Evolutionary conservation across 2,113 vertebrate genomes (phyloP).

Genomic region (Odocoileus virginianus): DNA sequence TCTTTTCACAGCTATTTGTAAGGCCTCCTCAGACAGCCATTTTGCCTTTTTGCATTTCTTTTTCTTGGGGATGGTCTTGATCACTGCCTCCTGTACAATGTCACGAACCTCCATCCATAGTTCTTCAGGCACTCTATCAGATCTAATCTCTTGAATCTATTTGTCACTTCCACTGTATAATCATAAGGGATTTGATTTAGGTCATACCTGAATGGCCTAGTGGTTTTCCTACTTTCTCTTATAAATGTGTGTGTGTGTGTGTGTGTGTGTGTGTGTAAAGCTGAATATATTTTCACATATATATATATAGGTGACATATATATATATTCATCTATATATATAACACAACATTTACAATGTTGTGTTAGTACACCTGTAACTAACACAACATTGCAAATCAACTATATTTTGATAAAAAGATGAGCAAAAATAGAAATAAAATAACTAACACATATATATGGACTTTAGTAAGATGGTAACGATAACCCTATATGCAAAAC

Average conservation of each 20-base stretch:
- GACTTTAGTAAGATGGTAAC: too few relatives aligned
- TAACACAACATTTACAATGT: neutral
- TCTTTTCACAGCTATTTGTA: neutral
- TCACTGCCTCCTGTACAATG: neutral
- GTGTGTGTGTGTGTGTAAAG: neutral
- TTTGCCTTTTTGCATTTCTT: neutral
- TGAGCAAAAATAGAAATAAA: constrained; percentile 19
- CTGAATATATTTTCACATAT: neutral
- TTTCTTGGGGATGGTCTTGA: neutral
- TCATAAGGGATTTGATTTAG: neutral
- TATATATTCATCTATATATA: neutral
- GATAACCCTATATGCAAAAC: too few relatives aligned
- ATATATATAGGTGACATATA: neutral
- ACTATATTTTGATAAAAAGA: neutral
- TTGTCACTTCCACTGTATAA: neutral
- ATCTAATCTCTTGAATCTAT: neutral
- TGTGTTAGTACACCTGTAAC: neutral
- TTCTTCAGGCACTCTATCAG: neutral
- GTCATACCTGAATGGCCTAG: neutral
- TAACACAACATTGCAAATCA: neutral
- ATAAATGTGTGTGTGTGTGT: neutral
- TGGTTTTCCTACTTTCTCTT: neutral
- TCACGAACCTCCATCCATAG: neutral
- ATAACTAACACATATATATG: too few relatives aligned
- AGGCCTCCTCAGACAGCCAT: neutral